Conservation (phyloP, 2,797 vertebrate species). For the Pogonophryne albipinna region DNA sequence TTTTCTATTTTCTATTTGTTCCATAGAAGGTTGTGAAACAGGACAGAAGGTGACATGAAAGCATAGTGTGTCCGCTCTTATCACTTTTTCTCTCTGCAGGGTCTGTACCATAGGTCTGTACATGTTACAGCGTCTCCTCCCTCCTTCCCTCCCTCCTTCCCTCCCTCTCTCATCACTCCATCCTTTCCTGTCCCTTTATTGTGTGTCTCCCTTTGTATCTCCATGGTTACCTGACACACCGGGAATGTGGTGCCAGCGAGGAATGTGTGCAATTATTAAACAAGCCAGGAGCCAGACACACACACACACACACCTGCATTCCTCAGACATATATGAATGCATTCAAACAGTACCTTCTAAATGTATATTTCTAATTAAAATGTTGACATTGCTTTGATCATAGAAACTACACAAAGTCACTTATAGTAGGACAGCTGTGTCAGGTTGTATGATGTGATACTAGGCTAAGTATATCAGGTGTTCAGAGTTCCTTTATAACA, state of each 20-base stretch:
- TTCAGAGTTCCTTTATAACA: neutral
- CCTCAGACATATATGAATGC: neutral
- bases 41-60: neutral
- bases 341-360: neutral
- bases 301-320: slow-evolving; percentile 26
- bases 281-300: slow-evolving; percentile 48
- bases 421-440: neutral
- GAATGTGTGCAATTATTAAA: slow-evolving; percentile 84
- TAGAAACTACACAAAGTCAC: neutral
- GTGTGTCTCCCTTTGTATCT: slow-evolving; percentile 59
- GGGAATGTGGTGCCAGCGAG: slow-evolving; percentile 75
- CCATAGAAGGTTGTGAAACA: neutral
- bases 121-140: neutral
- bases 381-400: neutral
- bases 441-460: neutral
- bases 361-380: neutral
- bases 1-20: too few relatives aligned
- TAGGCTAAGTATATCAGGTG: neutral
- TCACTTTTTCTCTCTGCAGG: neutral
- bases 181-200: slow-evolving; percentile 44
- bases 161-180: slow-evolving; percentile 3
- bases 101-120: neutral
- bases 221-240: slow-evolving; percentile 72
- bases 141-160: neutral
- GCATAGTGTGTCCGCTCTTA: neutral